phyloP scores from a whole-genome alignment of 2,888 invertebrate genomes.

The Drosophila nr. perissopoda region DNA sequence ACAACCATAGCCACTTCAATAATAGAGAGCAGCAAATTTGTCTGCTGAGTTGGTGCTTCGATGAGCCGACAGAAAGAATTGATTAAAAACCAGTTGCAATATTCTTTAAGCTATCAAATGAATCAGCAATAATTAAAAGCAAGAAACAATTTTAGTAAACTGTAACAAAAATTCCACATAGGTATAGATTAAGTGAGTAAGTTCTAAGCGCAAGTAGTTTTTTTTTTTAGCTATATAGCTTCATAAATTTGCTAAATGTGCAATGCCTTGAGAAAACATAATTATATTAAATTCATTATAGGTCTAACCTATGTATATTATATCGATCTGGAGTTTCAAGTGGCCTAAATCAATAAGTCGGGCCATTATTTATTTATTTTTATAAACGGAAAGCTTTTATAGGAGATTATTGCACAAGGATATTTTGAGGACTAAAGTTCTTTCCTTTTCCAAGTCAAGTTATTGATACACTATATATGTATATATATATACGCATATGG shows the following conservation, averaged over 20 bases:
- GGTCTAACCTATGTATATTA: background rate
- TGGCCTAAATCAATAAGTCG: background rate
- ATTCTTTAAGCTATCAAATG: constrained; percentile 21
- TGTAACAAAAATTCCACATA: constrained; percentile 12
- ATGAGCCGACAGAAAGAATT: constrained; percentile 14
- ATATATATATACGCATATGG: background rate
- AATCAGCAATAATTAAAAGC: constrained; percentile 36
- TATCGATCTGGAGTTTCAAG: background rate
- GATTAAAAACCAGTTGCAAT: background rate
- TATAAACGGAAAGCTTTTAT: background rate
- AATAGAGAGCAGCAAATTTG: constrained; percentile 39
- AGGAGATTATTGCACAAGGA: background rate
- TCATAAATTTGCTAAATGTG: background rate
- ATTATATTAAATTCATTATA: background rate
- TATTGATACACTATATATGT: background rate
- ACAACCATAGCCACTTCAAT: constrained; percentile 32
- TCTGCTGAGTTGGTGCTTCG: constrained; percentile 28
- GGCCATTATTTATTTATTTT: background rate
- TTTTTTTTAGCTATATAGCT: too few relatives aligned
- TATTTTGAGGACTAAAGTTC: background rate
- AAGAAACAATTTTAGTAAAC: constrained; percentile 7
- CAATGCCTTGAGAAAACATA: background rate
- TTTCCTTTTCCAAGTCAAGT: background rate
- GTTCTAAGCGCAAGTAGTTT: background rate
- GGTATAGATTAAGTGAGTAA: background rate